Conservation (phyloP, 2,797 vertebrate species). For the Anisognathus igniventris region DNA sequence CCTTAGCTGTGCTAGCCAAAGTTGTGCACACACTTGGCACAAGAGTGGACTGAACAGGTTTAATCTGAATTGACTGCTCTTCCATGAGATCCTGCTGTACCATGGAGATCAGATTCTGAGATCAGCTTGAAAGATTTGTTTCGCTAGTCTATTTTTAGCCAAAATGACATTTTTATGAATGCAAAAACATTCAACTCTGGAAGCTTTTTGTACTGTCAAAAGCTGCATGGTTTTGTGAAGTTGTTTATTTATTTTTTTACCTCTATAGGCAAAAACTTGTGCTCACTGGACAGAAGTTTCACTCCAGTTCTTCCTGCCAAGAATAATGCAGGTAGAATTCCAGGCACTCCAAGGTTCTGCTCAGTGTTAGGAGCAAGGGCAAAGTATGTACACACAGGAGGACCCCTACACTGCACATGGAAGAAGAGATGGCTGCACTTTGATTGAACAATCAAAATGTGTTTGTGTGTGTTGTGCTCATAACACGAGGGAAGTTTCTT, state of each 20-base stretch:
- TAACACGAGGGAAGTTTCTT: rapidly evolving
- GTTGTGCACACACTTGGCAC: not conserved
- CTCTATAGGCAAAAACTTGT: not conserved
- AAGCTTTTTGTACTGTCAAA: not conserved
- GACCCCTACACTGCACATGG: rapidly evolving
- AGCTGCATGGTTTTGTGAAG: not conserved
- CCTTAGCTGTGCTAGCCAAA: not conserved
- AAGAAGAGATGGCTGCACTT: not conserved
- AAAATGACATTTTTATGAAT: not conserved
- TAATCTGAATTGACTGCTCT: not conserved
- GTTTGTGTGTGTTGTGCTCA: not conserved
- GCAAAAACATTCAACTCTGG: not conserved
- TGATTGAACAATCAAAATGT: not conserved
- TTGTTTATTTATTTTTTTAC: not conserved
- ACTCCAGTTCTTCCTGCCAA: not conserved
- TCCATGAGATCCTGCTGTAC: not conserved
- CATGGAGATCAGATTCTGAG: not conserved
- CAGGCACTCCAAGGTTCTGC: not conserved
- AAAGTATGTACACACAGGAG: not conserved
- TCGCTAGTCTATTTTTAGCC: not conserved
- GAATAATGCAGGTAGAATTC: not conserved
- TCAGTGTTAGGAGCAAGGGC: not conserved
- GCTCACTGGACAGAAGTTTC: not conserved
- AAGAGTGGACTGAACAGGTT: not conserved
- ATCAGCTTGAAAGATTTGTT: not conserved